These are phyloP conservation scores for Gonioctena quinquepunctata DNA, from an alignment of 1,140 invertebrate genomes.

Conservation along the genomic window DNA sequence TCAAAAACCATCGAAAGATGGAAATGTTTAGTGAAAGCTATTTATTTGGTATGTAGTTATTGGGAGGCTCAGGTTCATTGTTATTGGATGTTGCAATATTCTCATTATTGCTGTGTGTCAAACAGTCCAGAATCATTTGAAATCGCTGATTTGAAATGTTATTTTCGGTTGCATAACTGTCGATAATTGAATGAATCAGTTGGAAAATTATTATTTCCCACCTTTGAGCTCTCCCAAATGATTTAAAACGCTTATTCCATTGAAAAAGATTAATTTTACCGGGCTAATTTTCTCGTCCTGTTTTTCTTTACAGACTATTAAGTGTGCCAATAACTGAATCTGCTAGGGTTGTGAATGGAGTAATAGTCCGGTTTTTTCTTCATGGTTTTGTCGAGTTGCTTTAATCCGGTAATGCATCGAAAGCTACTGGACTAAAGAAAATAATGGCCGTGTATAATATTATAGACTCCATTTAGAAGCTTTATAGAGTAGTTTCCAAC, in stretches of 20 bases:
- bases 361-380: slow-evolving; percentile 9
- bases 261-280: background rate
- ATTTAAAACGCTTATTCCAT: too few species aligned
- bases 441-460: slow-evolving; percentile 38
- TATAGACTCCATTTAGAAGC: slow-evolving; percentile 38
- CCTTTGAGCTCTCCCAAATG: too few species aligned
- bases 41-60: background rate
- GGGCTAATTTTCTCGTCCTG: background rate
- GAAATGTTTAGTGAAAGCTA: too few species aligned
- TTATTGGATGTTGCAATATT: too few species aligned
- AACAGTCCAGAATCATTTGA: too few species aligned
- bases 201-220: too few species aligned
- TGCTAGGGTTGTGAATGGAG: background rate
- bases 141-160: too few species aligned
- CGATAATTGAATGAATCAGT: too few species aligned
- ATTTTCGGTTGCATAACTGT: too few species aligned
- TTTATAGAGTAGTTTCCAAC: slow-evolving; percentile 42
- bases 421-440: slow-evolving; percentile 13
- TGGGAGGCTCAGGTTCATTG: background rate
- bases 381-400: slow-evolving; percentile 6
- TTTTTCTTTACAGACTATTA: slow-evolving; percentile 9
- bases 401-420: background rate
- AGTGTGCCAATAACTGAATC: slow-evolving; percentile 17
- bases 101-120: too few species aligned
- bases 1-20: background rate